phyloP scores from a whole-genome alignment of 2,888 invertebrate species.

The Drosophila mettleri region DNA sequence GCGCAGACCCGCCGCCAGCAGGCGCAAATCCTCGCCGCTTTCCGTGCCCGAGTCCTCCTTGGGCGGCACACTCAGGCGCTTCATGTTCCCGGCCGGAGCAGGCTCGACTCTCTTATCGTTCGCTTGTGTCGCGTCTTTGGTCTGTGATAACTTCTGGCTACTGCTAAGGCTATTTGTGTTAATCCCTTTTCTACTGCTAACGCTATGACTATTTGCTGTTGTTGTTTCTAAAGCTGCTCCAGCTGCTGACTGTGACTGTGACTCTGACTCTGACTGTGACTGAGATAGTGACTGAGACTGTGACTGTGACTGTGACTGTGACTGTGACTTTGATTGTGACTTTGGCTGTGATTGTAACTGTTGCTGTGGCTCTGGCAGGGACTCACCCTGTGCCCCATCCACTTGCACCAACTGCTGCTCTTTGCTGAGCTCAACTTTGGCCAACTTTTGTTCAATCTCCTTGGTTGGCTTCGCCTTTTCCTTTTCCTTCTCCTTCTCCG shows the following conservation, averaged over 20 bases:
- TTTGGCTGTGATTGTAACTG: neutral
- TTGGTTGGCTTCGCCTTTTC: conserved; percentile 24
- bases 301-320: neutral
- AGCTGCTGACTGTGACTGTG: conserved; percentile 16
- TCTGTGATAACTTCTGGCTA: conserved; percentile 54
- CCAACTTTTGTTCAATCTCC: conserved; percentile 58
- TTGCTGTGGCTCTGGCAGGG: conserved; percentile 85
- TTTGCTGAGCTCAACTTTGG: conserved; percentile 60
- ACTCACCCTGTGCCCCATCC: conserved; percentile 88
- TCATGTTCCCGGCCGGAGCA: conserved; percentile 27
- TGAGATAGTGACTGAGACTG: conserved; percentile 86
- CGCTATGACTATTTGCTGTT: conserved; percentile 60
- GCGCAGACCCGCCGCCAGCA: conserved; percentile 86
- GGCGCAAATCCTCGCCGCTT: conserved; percentile 89
- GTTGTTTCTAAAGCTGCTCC: conserved; percentile 42
- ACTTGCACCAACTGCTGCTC: conserved; percentile 34
- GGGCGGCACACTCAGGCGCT: conserved; percentile 82
- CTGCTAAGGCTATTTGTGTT: conserved; percentile 39
- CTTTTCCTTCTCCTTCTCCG: conserved; percentile 17
- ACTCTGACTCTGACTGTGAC: conserved; percentile 79
- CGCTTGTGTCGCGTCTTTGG: conserved; percentile 64
- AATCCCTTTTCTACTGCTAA: conserved; percentile 43
- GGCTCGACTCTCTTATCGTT: conserved; percentile 23
- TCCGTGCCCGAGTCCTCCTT: conserved; percentile 89
- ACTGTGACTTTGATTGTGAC: neutral